phyloP scores from a whole-genome alignment of 2,888 invertebrate genomes.

The Heliconius sara region DNA sequence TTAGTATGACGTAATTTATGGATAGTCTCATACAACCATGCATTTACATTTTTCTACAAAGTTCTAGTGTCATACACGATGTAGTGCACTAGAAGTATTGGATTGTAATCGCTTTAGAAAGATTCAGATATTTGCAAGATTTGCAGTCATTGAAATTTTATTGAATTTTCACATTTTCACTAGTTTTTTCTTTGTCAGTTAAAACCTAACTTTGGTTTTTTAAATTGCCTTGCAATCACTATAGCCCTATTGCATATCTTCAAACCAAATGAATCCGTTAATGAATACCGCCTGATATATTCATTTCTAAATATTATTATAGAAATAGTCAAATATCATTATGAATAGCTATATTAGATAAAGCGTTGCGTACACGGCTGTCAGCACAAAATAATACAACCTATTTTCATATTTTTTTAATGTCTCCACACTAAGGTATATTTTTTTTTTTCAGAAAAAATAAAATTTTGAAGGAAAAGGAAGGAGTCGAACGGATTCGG shows the following conservation, averaged over 20 bases:
- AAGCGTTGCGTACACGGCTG: background rate
- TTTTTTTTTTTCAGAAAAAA: background rate
- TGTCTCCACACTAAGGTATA: background rate
- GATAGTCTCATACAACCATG: background rate
- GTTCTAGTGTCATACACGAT: background rate
- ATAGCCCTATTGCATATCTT: slow-evolving; percentile 1
- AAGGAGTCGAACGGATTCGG: background rate
- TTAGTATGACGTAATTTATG: background rate
- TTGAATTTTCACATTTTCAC: background rate
- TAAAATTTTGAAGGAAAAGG: no score
- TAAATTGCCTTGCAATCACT: slow-evolving; percentile 30
- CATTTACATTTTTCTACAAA: no score
- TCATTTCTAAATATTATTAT: background rate
- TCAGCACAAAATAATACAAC: background rate
- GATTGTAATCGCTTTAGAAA: background rate
- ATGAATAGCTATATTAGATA: slow-evolving; percentile 7
- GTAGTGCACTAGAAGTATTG: background rate
- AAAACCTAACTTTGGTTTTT: slow-evolving; percentile 40
- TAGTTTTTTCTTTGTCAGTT: slow-evolving; percentile 6
- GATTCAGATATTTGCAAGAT: background rate
- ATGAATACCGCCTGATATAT: slow-evolving; percentile 5
- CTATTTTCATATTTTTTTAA: background rate
- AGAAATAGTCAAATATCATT: slow-evolving; percentile 1
- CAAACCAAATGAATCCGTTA: slow-evolving; percentile 14
- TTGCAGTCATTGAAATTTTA: background rate